phyloP scores from a whole-genome alignment of 2,888 invertebrate species.

The Dinocampus coccinellae region DNA sequence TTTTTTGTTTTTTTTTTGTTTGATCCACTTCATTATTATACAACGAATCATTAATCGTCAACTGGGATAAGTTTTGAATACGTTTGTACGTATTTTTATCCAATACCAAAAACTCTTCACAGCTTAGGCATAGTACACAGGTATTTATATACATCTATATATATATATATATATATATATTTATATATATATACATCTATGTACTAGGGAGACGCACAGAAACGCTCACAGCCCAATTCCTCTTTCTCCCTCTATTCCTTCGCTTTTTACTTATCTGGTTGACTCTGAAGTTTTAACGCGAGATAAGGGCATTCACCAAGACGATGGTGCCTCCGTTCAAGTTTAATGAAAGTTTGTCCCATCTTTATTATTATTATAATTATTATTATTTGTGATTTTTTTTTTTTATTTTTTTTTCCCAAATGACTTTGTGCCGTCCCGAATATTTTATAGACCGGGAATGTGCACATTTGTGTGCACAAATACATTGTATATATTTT shows the following conservation, averaged over 20 bases:
- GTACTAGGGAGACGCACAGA: too few species aligned
- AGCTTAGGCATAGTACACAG: background rate
- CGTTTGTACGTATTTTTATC: conserved; percentile 37
- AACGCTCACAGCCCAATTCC: background rate
- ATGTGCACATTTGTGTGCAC: background rate
- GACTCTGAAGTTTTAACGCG: conserved; percentile 53
- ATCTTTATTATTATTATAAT: conserved; percentile 38
- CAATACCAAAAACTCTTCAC: background rate
- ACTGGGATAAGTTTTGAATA: conserved; percentile 42
- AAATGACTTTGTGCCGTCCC: background rate
- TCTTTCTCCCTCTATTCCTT: conserved; percentile 11
- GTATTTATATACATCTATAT: background rate
- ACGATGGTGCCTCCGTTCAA: conserved; percentile 36
- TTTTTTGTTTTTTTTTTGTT: background rate
- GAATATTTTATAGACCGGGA: background rate
- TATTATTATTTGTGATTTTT: background rate
- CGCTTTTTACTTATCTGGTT: conserved; percentile 53
- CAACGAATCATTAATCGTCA: conserved; percentile 48
- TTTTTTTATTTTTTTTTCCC: background rate
- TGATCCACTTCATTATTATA: conserved; percentile 23
- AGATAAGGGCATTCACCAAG: conserved; percentile 49
- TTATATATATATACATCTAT: too few species aligned
- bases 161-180: background rate
- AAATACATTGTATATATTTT: background rate
- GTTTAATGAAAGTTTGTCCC: conserved; percentile 57